A percentile compares a stretch with the other conserved stretches of the same genome.
Evolutionary conservation across 64 coral and sea anemone genomes (phyloP).

Genomic region (Porites lutea): DNA sequence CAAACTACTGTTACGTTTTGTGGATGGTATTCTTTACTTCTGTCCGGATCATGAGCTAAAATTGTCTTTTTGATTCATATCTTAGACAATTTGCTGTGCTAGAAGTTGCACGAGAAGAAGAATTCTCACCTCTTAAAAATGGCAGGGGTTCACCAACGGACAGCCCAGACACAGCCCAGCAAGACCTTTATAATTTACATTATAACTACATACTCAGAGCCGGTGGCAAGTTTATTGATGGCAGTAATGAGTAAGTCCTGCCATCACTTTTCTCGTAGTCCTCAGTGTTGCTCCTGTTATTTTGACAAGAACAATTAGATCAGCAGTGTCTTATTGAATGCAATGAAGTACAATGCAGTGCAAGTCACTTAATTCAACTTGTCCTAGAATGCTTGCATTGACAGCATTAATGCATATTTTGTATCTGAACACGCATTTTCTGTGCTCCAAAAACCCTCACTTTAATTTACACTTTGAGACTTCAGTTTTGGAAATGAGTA

Average conservation of each 20-base stretch:
- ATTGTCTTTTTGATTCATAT: background rate
- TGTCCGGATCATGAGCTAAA: background rate
- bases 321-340: no score
- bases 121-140: constrained; percentile 84
- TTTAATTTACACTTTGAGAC: no score
- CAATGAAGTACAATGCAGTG: no score
- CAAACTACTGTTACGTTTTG: no score
- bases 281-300: no score
- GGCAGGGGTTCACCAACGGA: constrained; percentile 54
- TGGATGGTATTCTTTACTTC: background rate
- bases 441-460: no score
- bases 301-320: no score
- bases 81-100: constrained; percentile 81
- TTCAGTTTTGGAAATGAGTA: no score
- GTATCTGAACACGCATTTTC: no score
- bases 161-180: constrained; percentile 58
- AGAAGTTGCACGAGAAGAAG: constrained; percentile 68
- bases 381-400: no score
- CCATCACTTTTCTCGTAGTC: background rate
- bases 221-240: constrained; percentile 71
- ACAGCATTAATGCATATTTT: no score
- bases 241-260: constrained; percentile 42
- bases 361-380: no score
- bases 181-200: constrained; percentile 52
- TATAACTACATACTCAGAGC: constrained; percentile 66